Evolutionary conservation across 2,113 vertebrate genomes (phyloP).

Genomic region (Tonatia bakeri): DNA sequence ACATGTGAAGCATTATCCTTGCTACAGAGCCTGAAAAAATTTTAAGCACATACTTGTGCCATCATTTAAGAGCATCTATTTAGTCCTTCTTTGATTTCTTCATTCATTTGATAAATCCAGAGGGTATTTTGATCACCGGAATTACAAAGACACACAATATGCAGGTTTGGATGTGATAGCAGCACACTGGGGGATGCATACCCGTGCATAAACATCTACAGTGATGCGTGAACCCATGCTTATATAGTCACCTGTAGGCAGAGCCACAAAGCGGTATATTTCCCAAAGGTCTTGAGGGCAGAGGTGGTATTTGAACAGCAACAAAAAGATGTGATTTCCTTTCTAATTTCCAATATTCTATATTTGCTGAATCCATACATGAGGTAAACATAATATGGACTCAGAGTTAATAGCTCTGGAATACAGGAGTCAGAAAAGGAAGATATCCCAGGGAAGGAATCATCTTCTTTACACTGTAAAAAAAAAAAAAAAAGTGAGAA

Average conservation of each 20-base stretch:
- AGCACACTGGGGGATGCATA: background rate
- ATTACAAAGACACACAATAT: background rate
- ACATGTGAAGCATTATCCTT: background rate
- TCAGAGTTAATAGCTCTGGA: background rate
- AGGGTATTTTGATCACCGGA: background rate
- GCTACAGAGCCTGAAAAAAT: background rate
- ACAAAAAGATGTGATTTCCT: background rate
- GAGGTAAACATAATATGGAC: background rate
- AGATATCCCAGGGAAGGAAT: background rate
- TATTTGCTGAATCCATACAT: background rate
- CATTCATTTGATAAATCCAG: background rate
- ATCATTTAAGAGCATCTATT: background rate
- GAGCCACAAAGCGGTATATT: rapidly evolving
- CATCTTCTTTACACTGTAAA: background rate
- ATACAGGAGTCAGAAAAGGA: background rate
- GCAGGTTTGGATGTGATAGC: background rate
- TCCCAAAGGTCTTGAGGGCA: background rate
- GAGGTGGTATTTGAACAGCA: background rate
- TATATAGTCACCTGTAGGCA: background rate
- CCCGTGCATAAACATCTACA: background rate
- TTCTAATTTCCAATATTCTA: background rate
- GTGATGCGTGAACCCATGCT: background rate
- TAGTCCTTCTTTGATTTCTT: background rate
- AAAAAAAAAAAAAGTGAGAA: background rate
- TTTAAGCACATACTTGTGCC: background rate